Base-by-base conservation (phyloP, 2,113 vertebrate genomes). In the Speoplatyrhinus poulsoni region DNA sequence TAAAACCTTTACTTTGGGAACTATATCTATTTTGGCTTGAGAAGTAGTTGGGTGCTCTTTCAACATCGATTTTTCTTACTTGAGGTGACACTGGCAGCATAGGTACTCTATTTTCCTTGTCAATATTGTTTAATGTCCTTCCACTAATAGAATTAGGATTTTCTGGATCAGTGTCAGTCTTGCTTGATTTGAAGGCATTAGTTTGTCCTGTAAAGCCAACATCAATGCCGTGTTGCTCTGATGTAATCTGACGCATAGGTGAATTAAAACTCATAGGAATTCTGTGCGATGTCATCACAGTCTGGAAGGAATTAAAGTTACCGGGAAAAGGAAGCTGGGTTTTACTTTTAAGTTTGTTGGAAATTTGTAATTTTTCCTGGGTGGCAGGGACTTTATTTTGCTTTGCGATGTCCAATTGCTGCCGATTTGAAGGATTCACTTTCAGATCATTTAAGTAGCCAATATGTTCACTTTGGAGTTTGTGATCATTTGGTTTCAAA, bases 1-100 rank as follows among this genome's bases (percentile, higher is more conserved):
- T 68, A 4, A 26, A 63, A 26, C 48, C 61, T 46, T 54, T n/a
- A 54, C 72, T 61, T 41, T 26, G 46, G 49, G 50, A 49, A 50
- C 73, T 12, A 12, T 0, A 46, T 41, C 26, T 57, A n/a, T 62
- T 46, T 36, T 32, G 54, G 2, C 15, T 33, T 17, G 49, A 50
- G 61, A 77, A 65, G 36, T 41, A 54, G 52, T 58, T 19, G 19
- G 26, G 26, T 26, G 26, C 26, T 26, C 26, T 26, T 26, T 26
- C 26, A 26, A 26, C 26, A 26, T 26, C 26, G 26, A 26, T 26
- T 26, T 26, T 26, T 1, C 26, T 26, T 26, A 26, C 26, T 26
- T 26, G 26, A 2, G 26, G 26, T 26, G 26, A 26, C 26, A 26
- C 1, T 26, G 26, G 26, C 26, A 26, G 26, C 26, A 26, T 26